These are phyloP conservation scores for Enteromius unitaeniatus DNA, from an alignment of 2,797 vertebrate genomes.

Conservation along the genomic window DNA sequence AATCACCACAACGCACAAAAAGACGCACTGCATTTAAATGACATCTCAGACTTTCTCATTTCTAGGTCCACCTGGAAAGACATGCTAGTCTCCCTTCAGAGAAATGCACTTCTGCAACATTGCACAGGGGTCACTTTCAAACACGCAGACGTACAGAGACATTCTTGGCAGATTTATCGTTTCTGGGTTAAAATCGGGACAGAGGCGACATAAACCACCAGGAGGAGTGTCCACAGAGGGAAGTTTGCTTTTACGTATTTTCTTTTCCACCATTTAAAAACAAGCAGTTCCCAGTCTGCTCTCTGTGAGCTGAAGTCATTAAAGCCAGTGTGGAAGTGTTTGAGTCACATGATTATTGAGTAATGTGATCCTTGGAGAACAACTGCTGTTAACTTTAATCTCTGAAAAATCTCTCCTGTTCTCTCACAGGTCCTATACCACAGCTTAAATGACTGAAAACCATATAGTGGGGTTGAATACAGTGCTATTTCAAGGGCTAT, in stretches of 20 bases:
- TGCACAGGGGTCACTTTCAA: constrained; percentile 59
- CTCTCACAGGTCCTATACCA: constrained; percentile 69
- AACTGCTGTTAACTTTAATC: constrained; percentile 80
- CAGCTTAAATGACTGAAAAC: constrained; percentile 43
- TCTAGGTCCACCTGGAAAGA: constrained; percentile 37
- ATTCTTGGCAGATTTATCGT: constrained; percentile 80
- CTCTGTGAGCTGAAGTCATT: constrained; percentile 71
- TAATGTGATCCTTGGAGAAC: constrained; percentile 77
- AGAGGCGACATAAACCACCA: constrained; percentile 56
- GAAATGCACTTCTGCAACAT: constrained; percentile 61
- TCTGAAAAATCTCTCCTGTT: constrained; percentile 74
- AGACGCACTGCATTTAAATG: not conserved
- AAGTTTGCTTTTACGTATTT: constrained; percentile 78
- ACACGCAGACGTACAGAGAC: constrained; percentile 62
- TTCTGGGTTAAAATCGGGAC: constrained; percentile 71
- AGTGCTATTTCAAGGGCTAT: constrained; percentile 30
- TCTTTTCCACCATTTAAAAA: constrained; percentile 77
- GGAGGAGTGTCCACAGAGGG: constrained; percentile 60
- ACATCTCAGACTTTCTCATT: constrained; percentile 54
- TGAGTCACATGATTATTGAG: constrained; percentile 75
- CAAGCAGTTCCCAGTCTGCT: constrained; percentile 73
- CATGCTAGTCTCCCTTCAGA: constrained; percentile 15
- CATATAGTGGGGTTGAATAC: constrained; percentile 34
- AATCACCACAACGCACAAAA: constrained; percentile 3
- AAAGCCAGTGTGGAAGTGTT: constrained; percentile 70